Base-by-base conservation (phyloP, 2,888 invertebrate genomes). In the Coleophora deauratella region DNA sequence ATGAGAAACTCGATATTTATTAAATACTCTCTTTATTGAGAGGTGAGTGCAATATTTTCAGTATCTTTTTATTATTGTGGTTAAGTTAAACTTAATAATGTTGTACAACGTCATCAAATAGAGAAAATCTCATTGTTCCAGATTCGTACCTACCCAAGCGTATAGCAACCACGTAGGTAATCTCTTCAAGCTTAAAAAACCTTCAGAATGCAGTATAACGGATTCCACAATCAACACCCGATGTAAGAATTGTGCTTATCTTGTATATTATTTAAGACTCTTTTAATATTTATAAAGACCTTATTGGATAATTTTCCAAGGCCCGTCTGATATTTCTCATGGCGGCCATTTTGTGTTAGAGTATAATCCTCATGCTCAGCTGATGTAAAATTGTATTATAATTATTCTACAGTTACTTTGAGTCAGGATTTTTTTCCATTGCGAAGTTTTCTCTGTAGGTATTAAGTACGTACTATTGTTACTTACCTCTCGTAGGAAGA, bases 291-390 rank as follows among this genome's bases (percentile, higher is more conserved):
- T n/a, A n/a, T n/a, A 35, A 31, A 21, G 11, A 35, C 27, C n/a
- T 35, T n/a, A n/a, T 12, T 12, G 11, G 10, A 33, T 28, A 38
- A 37, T 45, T 43, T 36, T 30, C 33, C 37, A 32, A 21, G 30
- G 32, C 37, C 46, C 41, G 40, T 55, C 51, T 50, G 45, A 44
- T 50, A 46, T 49, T 54, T 58, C 44, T 46, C 44, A 63, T 44
- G 63, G 77, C 86, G 65, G 86, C 86, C 86, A 86, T 86, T 82
- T 86, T 86, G 86, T 86, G 79, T 66, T 12, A n/a, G n/a, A n/a
- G 11, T 33, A 71, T 64, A 66, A 60, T 64, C 61, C 53, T 58
- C 64, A 64, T 59, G 59, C 69, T 63, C 75, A 74, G 73, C 71
- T 77, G 78, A 56, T 75, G 3, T 21, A 6, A 21, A 4, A 21